Evolutionary conservation across 1,140 invertebrate genomes (phyloP), one percentile per base, ranked within the genome.

Genomic region (Drosophila albomicans): DNA sequence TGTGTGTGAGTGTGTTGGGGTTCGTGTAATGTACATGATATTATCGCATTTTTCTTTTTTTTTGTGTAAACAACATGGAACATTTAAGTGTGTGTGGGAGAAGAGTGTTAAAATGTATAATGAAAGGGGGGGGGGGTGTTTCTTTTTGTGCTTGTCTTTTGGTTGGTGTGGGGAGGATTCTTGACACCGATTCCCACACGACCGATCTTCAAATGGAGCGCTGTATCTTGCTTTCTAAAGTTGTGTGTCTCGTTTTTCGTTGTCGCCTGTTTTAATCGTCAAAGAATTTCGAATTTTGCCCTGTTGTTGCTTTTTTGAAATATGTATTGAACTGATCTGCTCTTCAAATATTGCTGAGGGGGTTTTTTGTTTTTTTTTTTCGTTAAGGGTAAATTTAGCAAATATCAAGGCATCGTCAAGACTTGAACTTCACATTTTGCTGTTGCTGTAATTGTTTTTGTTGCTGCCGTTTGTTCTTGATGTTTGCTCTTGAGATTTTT

Each of bases 21-120:
- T 61, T 41, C 52, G 49, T 76, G 32, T 43, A 81, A 87, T 89
- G 61, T 68, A 81, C 80, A 88, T 89, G 80, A 84, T 78, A 88
- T 82, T 88, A 88, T 88, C 78, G 62, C 70, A 32, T 32, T 32
- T 51, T 59, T 20, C 56, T 25, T 56, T 20, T 15, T 15, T 15
- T 15, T 59, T 20, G 61, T 25, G 61, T 61, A 62, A 57, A 72
- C 62, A 69, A 79, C 59, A 73, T 68, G 59, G 25, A 81, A 82
- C 57, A 70, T 66, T 63, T 6, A 77, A 79, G 30, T 62, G 5
- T 30, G 4, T 59, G 35, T 32, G n/a, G 32, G 16, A 25, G 16
- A 25, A 6, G 5, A 32, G 30, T 41, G 20, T 51, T 20, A 41
- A 16, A 28, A 35, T 72, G 20, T 46, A 5, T 32, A 25, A 48